Conservation (phyloP, 2,113 vertebrate species). For the Gallinago undulata region DNA sequence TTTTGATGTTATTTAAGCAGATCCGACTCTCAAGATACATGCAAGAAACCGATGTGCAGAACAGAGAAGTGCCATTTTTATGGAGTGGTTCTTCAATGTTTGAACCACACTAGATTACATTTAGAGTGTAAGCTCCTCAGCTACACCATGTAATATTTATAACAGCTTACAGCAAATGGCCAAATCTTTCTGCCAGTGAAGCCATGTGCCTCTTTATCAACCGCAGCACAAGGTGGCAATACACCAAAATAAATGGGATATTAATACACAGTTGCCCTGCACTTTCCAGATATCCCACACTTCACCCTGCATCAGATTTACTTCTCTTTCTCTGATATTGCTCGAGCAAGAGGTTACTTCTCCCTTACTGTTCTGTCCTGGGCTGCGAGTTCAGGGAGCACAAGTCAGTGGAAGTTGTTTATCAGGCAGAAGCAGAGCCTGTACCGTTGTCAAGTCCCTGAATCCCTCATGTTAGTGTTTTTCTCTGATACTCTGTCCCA, state of each 20-base stretch:
- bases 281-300: not conserved
- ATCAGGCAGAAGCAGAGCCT: constrained; percentile 12
- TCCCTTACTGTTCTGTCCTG: not conserved
- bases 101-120: not conserved
- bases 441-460: not conserved
- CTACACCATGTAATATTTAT: not conserved
- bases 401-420: not conserved
- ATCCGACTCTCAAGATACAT: not conserved
- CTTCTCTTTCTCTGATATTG: not conserved
- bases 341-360: not conserved
- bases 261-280: not conserved
- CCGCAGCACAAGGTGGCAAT: constrained; percentile 13
- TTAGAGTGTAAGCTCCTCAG: not conserved
- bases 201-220: not conserved
- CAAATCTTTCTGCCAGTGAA: not conserved
- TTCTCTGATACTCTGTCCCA: constrained; percentile 32
- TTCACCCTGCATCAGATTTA: not conserved
- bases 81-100: constrained; percentile 5
- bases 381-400: not conserved
- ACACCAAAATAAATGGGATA: constrained; percentile 39
- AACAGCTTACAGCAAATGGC: not conserved
- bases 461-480: constrained; percentile 29
- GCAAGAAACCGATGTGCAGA: constrained; percentile 45
- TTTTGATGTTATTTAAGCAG: constrained; percentile 34
- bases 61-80: constrained; percentile 34